These are phyloP conservation scores for Picus viridis DNA, from an alignment of 2,797 vertebrate species.

Conservation along the genomic window DNA sequence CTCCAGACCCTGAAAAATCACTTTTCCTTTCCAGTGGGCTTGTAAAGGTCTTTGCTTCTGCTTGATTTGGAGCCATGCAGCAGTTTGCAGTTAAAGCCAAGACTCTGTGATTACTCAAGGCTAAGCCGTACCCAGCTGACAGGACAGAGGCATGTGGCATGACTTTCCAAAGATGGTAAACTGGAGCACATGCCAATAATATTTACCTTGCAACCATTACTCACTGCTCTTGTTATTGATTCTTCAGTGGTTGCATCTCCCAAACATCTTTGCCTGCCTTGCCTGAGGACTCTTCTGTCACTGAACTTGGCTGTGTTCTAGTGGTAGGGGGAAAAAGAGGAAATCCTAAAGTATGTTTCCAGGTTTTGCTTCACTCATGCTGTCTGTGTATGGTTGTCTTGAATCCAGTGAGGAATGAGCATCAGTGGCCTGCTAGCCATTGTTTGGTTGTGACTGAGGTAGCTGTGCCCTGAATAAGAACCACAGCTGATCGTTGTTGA, in stretches of 20 bases:
- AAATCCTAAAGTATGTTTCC: neutral
- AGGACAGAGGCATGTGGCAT: accelerated
- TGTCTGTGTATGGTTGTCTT: accelerated
- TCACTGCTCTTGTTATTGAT: neutral
- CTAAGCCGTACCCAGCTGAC: neutral
- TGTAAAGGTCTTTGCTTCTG: neutral
- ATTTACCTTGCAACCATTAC: neutral
- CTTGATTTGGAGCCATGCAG: neutral
- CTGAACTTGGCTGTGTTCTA: neutral
- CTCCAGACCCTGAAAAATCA: neutral
- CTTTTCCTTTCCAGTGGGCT: neutral
- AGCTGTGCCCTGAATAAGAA: neutral
- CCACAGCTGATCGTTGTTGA: no score
- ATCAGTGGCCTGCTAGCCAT: neutral
- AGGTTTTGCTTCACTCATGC: accelerated
- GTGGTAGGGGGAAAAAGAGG: neutral
- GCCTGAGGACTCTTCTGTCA: neutral
- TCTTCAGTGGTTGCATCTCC: neutral
- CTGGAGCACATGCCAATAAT: neutral
- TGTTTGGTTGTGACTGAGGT: neutral
- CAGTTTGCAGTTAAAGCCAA: neutral
- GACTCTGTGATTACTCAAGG: neutral
- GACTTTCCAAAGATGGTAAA: neutral
- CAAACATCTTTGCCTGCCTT: neutral
- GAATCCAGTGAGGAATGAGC: neutral